Conservation (phyloP, 2,113 vertebrate species). For the Puffinus mauretanicus region DNA sequence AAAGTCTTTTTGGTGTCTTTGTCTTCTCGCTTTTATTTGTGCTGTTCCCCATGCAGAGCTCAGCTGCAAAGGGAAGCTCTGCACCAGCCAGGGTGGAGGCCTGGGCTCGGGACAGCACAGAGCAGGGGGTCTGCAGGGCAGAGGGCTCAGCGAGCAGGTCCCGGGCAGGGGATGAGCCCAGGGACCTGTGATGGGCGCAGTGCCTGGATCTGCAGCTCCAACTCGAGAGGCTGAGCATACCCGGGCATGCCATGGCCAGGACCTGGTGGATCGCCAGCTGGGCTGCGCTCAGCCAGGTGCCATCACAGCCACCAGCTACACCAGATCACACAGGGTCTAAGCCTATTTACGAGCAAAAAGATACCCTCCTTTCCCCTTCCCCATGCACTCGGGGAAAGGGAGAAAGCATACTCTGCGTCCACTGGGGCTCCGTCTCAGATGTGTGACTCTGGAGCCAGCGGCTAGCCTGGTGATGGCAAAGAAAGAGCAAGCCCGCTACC, state of each 20-base stretch:
- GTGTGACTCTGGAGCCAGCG: background rate
- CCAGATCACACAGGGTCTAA: background rate
- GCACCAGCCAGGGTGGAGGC: background rate
- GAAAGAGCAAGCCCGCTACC: background rate
- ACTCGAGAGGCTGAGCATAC: rapidly evolving
- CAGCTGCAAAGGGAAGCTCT: background rate
- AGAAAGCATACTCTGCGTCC: background rate
- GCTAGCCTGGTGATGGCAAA: background rate
- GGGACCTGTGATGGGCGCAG: rapidly evolving
- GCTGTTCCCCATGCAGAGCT: background rate
- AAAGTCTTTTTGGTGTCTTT: background rate
- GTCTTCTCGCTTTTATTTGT: background rate
- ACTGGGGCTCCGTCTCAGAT: background rate
- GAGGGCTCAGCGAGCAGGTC: background rate
- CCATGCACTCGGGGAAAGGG: background rate
- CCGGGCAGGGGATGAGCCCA: background rate
- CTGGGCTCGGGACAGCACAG: background rate
- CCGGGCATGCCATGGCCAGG: rapidly evolving
- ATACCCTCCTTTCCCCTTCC: background rate
- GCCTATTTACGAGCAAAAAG: background rate
- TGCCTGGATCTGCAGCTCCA: background rate
- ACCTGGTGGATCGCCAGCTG: background rate
- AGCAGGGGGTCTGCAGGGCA: background rate
- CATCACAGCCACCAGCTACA: background rate
- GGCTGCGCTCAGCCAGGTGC: background rate